A percentile compares a stretch with the other conserved stretches of the same genome.
Conservation (phyloP, 2,797 vertebrate genomes). For the Tympanoctomys barrerae region DNA sequence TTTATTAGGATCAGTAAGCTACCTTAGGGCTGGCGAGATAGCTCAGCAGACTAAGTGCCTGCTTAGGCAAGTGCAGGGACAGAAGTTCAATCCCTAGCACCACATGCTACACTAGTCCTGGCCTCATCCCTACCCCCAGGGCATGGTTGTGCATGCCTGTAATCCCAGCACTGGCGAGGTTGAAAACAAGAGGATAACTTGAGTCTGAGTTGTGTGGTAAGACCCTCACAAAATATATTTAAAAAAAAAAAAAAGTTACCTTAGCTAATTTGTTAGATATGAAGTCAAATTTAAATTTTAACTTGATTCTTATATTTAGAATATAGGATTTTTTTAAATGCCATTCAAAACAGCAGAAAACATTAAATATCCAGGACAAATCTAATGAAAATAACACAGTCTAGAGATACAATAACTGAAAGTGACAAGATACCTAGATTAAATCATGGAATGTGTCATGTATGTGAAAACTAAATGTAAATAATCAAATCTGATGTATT, state of each 20-base stretch:
- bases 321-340: background rate
- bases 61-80: too few species aligned
- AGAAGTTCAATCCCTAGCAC: too few species aligned
- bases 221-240: too few species aligned
- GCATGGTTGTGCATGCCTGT: too few species aligned
- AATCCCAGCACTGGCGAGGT: too few species aligned
- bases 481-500: conserved; percentile 8
- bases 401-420: background rate
- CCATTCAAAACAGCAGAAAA: background rate
- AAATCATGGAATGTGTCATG: background rate
- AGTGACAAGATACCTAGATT: conserved; percentile 15
- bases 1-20: background rate
- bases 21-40: background rate
- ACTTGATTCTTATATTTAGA: background rate
- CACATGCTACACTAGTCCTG: too few species aligned
- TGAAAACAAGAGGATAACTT: too few species aligned
- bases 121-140: too few species aligned
- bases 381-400: background rate
- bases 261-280: background rate
- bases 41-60: too few species aligned
- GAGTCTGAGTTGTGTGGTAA: too few species aligned
- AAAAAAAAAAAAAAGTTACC: too few species aligned
- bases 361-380: background rate
- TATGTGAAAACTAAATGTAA: background rate
- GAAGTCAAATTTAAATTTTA: background rate